Conservation (phyloP, 2,888 invertebrate genomes). For the Allophyes oxyacanthae region DNA sequence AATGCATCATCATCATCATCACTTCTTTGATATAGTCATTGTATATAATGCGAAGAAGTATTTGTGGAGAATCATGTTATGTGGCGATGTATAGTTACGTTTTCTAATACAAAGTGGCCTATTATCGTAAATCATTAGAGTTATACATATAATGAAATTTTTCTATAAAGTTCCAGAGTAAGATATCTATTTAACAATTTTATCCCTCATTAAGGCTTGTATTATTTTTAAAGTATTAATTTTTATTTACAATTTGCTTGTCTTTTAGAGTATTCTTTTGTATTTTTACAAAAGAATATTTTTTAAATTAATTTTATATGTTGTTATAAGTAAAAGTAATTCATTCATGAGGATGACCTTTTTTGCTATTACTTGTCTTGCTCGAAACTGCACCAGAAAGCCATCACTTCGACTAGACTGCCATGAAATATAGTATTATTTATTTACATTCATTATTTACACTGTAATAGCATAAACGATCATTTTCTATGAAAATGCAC, state of each 20-base stretch:
- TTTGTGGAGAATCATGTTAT: conserved; percentile 79
- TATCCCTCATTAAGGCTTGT: conserved; percentile 79
- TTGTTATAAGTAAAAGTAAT: conserved; percentile 52
- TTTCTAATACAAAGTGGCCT: conserved; percentile 81
- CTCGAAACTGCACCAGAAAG: conserved; percentile 39
- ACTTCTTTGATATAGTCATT: conserved; percentile 84
- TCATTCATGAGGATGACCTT: conserved; percentile 46
- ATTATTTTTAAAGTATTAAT: conserved; percentile 86
- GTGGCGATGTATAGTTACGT: conserved; percentile 75
- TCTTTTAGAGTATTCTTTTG: conserved; percentile 60
- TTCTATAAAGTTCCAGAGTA: conserved; percentile 80
- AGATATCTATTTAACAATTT: conserved; percentile 82
- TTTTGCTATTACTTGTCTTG: conserved; percentile 45
- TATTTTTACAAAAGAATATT: conserved; percentile 54
- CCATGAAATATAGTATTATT: conserved; percentile 59
- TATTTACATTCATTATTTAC: conserved; percentile 65
- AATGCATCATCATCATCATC: conserved; percentile 71
- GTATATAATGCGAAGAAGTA: conserved; percentile 82
- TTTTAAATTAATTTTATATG: conserved; percentile 58
- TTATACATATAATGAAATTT: conserved; percentile 70
- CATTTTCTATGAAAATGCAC: conserved; percentile 58
- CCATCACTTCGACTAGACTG: conserved; percentile 56
- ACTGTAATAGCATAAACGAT: conserved; percentile 45
- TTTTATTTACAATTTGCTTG: conserved; percentile 70
- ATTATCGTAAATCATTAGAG: conserved; percentile 75